These are phyloP conservation scores for Pteronotus mesoamericanus DNA, from an alignment of 2,797 vertebrate species.

Conservation along the genomic window DNA sequence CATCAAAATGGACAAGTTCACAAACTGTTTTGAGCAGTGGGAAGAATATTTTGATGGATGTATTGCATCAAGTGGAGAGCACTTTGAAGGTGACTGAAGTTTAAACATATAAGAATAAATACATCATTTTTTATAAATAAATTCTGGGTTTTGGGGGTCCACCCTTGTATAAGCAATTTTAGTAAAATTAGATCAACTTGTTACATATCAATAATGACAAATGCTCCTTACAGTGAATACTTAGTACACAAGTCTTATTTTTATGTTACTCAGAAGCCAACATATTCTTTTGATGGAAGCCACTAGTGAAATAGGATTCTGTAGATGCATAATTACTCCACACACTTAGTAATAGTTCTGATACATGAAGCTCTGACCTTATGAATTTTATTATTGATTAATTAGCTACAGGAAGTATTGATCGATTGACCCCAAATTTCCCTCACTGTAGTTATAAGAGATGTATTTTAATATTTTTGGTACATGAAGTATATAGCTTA, in stretches of 20 bases:
- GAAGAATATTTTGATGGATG: neutral
- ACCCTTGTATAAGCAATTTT: neutral
- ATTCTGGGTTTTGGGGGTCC: neutral
- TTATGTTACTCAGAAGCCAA: neutral
- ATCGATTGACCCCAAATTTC: neutral
- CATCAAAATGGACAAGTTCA: neutral
- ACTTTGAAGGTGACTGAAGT: neutral
- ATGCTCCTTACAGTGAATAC: neutral
- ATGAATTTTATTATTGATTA: neutral
- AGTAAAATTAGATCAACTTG: conserved; percentile 2
- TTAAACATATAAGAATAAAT: neutral
- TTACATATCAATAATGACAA: neutral
- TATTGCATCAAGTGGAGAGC: neutral
- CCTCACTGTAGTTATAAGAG: neutral
- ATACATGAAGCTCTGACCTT: neutral
- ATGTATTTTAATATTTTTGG: conserved; percentile 19
- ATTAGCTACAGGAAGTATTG: neutral
- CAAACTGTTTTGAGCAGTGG: neutral
- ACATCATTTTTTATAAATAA: neutral
- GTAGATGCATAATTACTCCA: neutral
- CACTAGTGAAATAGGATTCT: neutral
- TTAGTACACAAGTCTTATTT: neutral
- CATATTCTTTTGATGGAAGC: neutral
- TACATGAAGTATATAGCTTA: neutral
- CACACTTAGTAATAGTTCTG: neutral